Conservation (phyloP, 1,140 invertebrate genomes). For the Coptotermes formosanus region DNA sequence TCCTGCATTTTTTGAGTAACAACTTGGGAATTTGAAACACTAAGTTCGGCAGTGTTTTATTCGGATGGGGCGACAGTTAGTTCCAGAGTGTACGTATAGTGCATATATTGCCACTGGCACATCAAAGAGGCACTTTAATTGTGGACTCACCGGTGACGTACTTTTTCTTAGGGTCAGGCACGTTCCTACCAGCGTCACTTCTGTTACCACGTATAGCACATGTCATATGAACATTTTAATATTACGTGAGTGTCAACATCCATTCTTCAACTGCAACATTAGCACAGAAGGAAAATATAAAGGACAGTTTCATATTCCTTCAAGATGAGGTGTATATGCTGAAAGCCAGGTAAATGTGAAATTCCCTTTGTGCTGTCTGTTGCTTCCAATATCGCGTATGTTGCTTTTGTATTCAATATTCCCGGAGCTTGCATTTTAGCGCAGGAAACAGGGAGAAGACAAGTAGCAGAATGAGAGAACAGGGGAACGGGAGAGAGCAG, state of each 20-base stretch:
- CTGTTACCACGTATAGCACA: too few species aligned
- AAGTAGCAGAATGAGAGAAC: not conserved
- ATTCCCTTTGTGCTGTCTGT: not conserved
- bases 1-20: too few species aligned
- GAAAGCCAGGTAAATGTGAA: constrained; percentile 4
- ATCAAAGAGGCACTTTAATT: too few species aligned
- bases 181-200: too few species aligned
- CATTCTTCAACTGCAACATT: not conserved
- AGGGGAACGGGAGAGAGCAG: not conserved
- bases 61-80: too few species aligned
- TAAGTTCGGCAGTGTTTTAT: too few species aligned
- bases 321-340: not conserved
- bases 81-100: too few species aligned
- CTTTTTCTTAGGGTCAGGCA: too few species aligned
- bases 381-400: not conserved
- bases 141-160: too few species aligned
- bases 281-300: not conserved
- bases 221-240: not conserved
- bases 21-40: too few species aligned
- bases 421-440: not conserved
- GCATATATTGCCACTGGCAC: too few species aligned
- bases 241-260: not conserved
- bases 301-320: not conserved
- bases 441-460: not conserved
- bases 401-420: constrained; percentile 1